phyloP scores from a whole-genome alignment of 1,140 invertebrate species.

The Macrocentrus cingulum region DNA sequence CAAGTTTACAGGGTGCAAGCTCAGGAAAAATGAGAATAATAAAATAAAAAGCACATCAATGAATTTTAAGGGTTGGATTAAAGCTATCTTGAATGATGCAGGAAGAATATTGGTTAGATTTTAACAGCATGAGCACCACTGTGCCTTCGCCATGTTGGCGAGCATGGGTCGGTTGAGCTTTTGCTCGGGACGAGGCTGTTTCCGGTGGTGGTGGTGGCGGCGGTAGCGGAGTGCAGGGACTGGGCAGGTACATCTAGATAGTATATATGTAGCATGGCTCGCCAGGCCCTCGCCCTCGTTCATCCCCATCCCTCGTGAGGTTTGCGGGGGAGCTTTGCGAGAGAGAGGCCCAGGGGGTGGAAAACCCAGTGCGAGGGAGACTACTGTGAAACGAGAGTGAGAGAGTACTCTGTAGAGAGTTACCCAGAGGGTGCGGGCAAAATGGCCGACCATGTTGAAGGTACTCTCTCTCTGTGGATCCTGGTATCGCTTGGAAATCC shows the following conservation, averaged over 20 bases:
- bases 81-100: no score
- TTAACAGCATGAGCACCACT: constrained; percentile 49
- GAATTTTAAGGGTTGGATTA: no score
- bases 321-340: constrained; percentile 32
- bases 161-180: constrained; percentile 48
- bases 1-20: no score
- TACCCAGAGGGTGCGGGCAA: constrained; percentile 39
- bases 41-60: no score
- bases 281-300: constrained; percentile 48
- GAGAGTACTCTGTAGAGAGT: constrained; percentile 21
- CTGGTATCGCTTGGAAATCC: constrained; percentile 44
- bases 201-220: constrained; percentile 45
- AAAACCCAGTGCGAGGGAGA: constrained; percentile 17
- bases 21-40: no score
- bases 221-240: constrained; percentile 30
- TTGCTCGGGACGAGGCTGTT: constrained; percentile 48
- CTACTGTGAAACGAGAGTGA: constrained; percentile 12
- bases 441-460: constrained; percentile 48
- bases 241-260: constrained; percentile 50
- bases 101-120: constrained; percentile 18
- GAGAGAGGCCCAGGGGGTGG: constrained; percentile 25
- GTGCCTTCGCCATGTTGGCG: constrained; percentile 51
- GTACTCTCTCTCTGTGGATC: constrained; percentile 34
- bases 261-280: constrained; percentile 41
- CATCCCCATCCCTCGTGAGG: constrained; percentile 37